phyloP scores from a whole-genome alignment of 2,797 vertebrate species.

The Notoglanidium macrostoma region DNA sequence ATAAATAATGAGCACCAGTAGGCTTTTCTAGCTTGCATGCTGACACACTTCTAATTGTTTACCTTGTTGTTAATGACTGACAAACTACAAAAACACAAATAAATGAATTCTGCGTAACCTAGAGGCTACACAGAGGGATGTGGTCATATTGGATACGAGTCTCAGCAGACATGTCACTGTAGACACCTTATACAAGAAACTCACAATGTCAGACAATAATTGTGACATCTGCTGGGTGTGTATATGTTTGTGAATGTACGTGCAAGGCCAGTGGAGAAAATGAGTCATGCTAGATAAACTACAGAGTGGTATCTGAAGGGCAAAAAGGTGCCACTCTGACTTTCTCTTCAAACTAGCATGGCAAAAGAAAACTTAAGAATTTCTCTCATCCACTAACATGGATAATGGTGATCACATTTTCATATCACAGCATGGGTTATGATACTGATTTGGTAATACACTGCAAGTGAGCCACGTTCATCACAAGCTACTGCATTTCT shows the following conservation, averaged over 20 bases:
- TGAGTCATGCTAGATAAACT: constrained; percentile 36
- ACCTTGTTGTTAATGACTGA: constrained; percentile 1
- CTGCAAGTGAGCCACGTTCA: background rate
- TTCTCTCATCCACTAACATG: background rate
- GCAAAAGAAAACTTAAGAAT: background rate
- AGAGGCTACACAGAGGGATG: background rate
- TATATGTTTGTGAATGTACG: background rate
- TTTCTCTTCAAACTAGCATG: background rate
- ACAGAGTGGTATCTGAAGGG: constrained; percentile 19
- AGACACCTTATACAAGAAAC: background rate
- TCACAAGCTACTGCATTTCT: constrained; percentile 5
- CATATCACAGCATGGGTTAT: background rate
- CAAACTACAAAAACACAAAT: background rate
- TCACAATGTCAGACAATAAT: constrained; percentile 26
- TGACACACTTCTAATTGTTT: background rate
- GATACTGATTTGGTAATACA: background rate
- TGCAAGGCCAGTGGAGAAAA: constrained; percentile 27
- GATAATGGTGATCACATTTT: background rate
- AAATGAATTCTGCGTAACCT: background rate
- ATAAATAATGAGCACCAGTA: background rate
- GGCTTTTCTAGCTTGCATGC: background rate
- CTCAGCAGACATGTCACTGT: background rate
- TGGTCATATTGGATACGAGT: background rate
- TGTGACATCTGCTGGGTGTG: constrained; percentile 9
- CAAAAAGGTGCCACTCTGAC: constrained; percentile 26